A percentile compares a stretch with the other conserved stretches of the same genome.
phyloP scores from a whole-genome alignment of 2,888 invertebrate species.

The Dermolepida albohirtum region DNA sequence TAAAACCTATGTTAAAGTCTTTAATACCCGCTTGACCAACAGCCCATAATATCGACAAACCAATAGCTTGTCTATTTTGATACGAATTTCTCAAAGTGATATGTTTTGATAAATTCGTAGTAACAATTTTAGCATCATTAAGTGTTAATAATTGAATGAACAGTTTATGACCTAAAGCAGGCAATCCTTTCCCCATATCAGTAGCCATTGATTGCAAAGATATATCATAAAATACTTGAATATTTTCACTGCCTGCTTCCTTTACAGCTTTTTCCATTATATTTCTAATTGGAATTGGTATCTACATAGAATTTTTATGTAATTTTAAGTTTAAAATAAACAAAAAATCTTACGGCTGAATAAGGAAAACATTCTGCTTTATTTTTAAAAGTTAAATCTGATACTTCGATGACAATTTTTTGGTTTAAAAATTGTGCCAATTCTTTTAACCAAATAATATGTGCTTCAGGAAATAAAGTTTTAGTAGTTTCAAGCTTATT shows the following conservation, averaged over 20 bases:
- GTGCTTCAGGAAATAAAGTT: slow-evolving; percentile 76
- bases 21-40: slow-evolving; percentile 78
- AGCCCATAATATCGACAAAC: slow-evolving; percentile 80
- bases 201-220: slow-evolving; percentile 77
- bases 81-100: slow-evolving; percentile 77
- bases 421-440: slow-evolving; percentile 74
- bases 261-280: slow-evolving; percentile 67
- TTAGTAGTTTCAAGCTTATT: slow-evolving; percentile 70
- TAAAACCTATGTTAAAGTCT: slow-evolving; percentile 75
- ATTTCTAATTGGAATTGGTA: slow-evolving; percentile 59
- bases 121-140: slow-evolving; percentile 74
- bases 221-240: slow-evolving; percentile 78
- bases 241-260: slow-evolving; percentile 72
- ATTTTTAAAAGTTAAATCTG: slow-evolving; percentile 71
- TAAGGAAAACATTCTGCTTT: slow-evolving; percentile 71
- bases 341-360: slow-evolving; percentile 60
- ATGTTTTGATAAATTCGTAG: slow-evolving; percentile 73
- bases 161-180: slow-evolving; percentile 77
- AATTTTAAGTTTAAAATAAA: slow-evolving; percentile 43
- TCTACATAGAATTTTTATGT: slow-evolving; percentile 56
- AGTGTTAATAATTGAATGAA: slow-evolving; percentile 77
- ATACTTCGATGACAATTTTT: slow-evolving; percentile 72
- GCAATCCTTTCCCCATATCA: slow-evolving; percentile 77
- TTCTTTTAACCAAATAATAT: slow-evolving; percentile 78
- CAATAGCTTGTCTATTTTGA: slow-evolving; percentile 80